Base-by-base conservation (phyloP, 2,888 invertebrate species). In the Epirrita christyi region DNA sequence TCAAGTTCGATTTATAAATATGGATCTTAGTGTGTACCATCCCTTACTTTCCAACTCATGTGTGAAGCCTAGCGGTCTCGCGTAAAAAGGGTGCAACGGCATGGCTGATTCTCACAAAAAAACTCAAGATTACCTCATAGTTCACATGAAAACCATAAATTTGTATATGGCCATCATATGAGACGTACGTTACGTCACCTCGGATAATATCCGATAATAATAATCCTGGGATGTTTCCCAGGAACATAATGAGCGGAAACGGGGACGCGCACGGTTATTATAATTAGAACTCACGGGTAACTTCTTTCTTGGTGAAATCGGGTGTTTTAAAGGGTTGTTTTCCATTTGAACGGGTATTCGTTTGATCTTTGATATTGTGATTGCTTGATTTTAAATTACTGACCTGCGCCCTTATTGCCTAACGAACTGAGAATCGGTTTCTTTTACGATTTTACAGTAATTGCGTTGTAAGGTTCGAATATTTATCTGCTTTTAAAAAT, bases 171-270 rank as follows among this genome's bases (percentile, higher is more conserved):
- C 2, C 4, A 4, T 21, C 21, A 21, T 21, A 21, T 4, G 21
- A 21, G 21, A 21, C 4, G 21, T 21, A 4, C 2, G 21, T 2
- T 21, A 21, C n/a, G 4, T 21, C 21, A 21, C 21, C 21, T 21
- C 2, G 21, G 4, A n/a, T n/a, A n/a, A n/a, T n/a, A n/a, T n/a
- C n/a, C 4, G 21, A 21, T 21, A 46, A 46, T 36, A 45, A 51
- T 57, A 48, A 47, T 21, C 21, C 4, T 21, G 21, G 21, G 4
- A 21, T 21, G 2, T 2, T 2, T 49, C 42, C 42, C 52, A 53
- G 44, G 45, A 54, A 49, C 55, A 62, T 66, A 61, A 64, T 66
- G 65, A 68, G 68, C 66, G 55, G 61, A 65, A 71, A 65, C 59
- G 57, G 54, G 58, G 64, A 64, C 66, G 54, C 48, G 54, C 48